Conservation (phyloP, 2,888 invertebrate species). For the Zhuqinia jingwanae region DNA sequence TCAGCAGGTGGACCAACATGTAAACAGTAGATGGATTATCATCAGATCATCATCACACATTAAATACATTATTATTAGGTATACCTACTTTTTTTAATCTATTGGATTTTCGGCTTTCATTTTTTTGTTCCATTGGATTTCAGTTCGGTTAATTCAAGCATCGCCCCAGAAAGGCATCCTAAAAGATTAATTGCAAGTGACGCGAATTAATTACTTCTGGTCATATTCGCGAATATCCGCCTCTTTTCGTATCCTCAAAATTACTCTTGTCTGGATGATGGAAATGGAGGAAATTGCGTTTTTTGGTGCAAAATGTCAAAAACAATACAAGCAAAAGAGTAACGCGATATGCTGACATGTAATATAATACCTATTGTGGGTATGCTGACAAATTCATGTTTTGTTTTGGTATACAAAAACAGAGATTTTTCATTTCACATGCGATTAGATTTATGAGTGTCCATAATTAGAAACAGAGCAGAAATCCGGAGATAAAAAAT, state of each 20-base stretch:
- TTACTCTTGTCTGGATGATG: not conserved
- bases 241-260: not conserved
- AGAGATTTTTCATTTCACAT: conserved; percentile 6
- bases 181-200: conserved; percentile 61
- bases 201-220: conserved; percentile 50
- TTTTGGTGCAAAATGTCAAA: conserved; percentile 17
- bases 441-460: conserved; percentile 8
- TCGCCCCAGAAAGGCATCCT: conserved; percentile 24
- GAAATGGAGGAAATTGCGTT: conserved; percentile 17
- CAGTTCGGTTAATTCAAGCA: not conserved
- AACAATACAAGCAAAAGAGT: not conserved
- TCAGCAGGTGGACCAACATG: not conserved
- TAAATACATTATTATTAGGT: no score
- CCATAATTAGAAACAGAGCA: conserved; percentile 40
- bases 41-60: no score
- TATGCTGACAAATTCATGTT: not conserved
- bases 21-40: no score
- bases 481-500: conserved; percentile 48
- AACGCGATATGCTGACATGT: not conserved
- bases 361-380: not conserved
- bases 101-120: not conserved
- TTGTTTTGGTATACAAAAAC: not conserved
- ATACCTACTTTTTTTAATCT: no score
- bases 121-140: conserved; percentile 15
- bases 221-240: not conserved